Conservation (phyloP, 2,797 vertebrate genomes). For the Arctocebus calabarensis region DNA sequence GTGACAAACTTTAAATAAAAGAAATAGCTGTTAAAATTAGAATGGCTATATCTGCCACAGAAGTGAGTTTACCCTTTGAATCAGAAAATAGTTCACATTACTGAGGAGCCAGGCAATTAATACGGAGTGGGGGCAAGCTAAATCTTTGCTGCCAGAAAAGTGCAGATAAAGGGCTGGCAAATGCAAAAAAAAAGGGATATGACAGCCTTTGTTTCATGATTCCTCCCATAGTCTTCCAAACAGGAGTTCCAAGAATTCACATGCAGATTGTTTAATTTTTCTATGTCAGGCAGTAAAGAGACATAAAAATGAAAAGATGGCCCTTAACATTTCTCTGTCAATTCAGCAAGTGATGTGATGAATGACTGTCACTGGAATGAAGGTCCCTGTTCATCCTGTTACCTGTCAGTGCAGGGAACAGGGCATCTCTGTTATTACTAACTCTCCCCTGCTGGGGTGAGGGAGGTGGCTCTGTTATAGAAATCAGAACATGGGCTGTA, state of each 20-base stretch:
- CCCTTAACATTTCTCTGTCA: slow-evolving; percentile 41
- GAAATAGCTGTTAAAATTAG: slow-evolving; percentile 3
- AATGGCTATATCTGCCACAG: background rate
- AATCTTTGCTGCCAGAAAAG: background rate
- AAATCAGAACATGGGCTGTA: slow-evolving; percentile 12
- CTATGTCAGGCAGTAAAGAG: slow-evolving; percentile 6
- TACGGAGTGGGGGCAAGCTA: background rate
- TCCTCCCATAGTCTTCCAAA: background rate
- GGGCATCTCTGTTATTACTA: background rate
- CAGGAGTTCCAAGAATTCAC: background rate
- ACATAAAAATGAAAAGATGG: background rate
- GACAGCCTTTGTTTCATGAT: background rate
- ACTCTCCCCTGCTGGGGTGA: background rate
- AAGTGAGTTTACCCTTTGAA: background rate
- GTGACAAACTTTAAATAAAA: slow-evolving; percentile 5
- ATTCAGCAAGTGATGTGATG: slow-evolving; percentile 23
- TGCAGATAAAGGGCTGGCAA: background rate
- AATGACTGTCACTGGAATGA: slow-evolving; percentile 16
- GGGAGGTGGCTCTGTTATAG: background rate
- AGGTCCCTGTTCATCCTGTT: slow-evolving; percentile 29
- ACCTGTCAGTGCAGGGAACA: background rate
- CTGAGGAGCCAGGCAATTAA: background rate
- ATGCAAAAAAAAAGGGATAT: background rate
- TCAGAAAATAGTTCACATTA: background rate
- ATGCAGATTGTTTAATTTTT: slow-evolving; percentile 50